A percentile compares a stretch with the other conserved stretches of the same genome.
These are phyloP conservation scores for Halcyon leucocephala DNA, from an alignment of 2,797 vertebrate species.

Conservation along the genomic window DNA sequence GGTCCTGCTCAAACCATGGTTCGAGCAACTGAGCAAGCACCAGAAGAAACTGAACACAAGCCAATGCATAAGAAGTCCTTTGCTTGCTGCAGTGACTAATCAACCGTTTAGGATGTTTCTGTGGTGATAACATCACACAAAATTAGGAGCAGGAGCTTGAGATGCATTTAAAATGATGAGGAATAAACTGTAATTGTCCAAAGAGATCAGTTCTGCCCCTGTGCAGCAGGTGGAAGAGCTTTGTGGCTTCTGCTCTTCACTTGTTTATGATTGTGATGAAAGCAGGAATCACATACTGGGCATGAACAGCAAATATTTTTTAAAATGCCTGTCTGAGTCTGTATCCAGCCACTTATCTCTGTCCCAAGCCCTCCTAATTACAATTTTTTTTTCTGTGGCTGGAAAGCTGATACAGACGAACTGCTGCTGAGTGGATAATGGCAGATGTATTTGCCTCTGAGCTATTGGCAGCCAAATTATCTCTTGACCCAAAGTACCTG, in stretches of 20 bases:
- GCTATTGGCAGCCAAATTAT: slow-evolving; percentile 38
- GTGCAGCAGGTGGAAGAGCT: background rate
- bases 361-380: background rate
- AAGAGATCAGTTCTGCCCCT: background rate
- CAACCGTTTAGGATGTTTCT: background rate
- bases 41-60: background rate
- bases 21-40: fast-evolving
- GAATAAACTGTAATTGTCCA: background rate
- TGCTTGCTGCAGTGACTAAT: background rate
- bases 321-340: background rate
- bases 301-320: background rate
- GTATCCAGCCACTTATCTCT: background rate
- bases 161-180: background rate
- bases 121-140: background rate
- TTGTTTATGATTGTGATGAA: background rate
- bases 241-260: background rate
- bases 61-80: background rate
- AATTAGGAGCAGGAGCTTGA: background rate
- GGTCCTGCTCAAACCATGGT: fast-evolving
- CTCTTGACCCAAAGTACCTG: slow-evolving; percentile 24
- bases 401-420: background rate
- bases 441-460: slow-evolving; percentile 13
- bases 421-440: slow-evolving; percentile 29
- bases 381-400: background rate
- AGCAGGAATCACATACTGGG: background rate